Conservation (phyloP, 1,140 invertebrate species). For the Bilobella aurantiaca region DNA sequence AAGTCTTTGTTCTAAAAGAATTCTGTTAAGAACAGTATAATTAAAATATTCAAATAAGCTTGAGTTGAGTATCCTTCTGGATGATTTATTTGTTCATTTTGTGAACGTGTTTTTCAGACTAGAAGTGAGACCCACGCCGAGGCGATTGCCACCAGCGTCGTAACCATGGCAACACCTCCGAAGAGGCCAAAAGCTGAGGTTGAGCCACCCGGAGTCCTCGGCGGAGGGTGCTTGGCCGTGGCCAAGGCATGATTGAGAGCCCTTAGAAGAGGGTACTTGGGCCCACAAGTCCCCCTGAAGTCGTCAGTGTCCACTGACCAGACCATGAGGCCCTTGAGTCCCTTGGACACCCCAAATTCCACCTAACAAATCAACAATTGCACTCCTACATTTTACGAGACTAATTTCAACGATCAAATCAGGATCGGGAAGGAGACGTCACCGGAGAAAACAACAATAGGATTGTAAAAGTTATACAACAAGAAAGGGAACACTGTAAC, state of each 20-base stretch:
- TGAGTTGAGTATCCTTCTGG: too few species aligned
- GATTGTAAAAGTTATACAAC: too few species aligned
- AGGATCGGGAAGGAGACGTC: too few species aligned
- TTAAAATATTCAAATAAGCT: too few species aligned
- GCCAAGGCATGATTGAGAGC: slow-evolving; percentile 42
- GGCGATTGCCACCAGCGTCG: not conserved
- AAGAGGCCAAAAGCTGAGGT: not conserved
- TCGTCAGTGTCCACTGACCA: slow-evolving; percentile 12
- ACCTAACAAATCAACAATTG: slow-evolving; percentile 24
- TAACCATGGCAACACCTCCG: not conserved
- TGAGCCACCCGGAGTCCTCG: slow-evolving; percentile 6
- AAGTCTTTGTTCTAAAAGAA: too few species aligned
- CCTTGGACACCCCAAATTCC: slow-evolving; percentile 38
- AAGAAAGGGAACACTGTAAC: too few species aligned
- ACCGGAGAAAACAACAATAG: too few species aligned
- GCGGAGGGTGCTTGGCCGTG: not conserved
- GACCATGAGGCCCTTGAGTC: slow-evolving; percentile 47
- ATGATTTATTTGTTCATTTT: too few species aligned
- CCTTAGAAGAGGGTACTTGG: slow-evolving; percentile 43
- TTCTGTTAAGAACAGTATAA: too few species aligned
- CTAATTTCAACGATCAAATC: too few species aligned
- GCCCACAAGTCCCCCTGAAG: slow-evolving; percentile 6
- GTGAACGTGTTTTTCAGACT: too few species aligned
- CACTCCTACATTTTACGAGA: too few species aligned
- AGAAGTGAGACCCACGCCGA: not conserved